These are phyloP conservation scores for Drosophila paulistorum DNA, from an alignment of 1,140 invertebrate genomes.

Conservation along the genomic window DNA sequence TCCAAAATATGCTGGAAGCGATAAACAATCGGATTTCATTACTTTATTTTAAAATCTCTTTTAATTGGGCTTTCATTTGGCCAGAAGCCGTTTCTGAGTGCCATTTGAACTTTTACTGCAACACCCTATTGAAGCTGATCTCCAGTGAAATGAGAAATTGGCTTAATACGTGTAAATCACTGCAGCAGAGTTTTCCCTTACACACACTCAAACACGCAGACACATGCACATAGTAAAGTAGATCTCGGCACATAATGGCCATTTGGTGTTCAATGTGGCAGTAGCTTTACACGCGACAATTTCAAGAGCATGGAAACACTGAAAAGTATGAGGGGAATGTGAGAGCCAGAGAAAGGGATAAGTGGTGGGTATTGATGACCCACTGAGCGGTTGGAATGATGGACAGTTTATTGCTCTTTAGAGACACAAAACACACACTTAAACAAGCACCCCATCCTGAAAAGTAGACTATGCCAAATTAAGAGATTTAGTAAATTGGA, in stretches of 20 bases:
- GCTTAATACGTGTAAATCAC: slow-evolving; percentile 19
- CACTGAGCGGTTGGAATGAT: not conserved
- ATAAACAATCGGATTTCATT: no score
- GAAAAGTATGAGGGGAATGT: no score
- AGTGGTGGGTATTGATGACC: not conserved
- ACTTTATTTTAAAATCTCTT: not conserved
- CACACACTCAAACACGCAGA: not conserved
- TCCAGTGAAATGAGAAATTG: not conserved
- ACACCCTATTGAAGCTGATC: not conserved
- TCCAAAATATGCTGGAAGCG: no score
- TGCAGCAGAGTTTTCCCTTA: not conserved
- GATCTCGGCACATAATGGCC: slow-evolving; percentile 18
- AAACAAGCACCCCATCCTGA: not conserved
- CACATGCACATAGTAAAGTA: not conserved
- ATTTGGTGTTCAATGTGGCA: slow-evolving; percentile 21
- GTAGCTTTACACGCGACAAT: slow-evolving; percentile 20
- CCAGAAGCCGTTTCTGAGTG: not conserved
- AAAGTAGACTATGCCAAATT: not conserved
- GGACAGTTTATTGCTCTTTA: slow-evolving; percentile 5
- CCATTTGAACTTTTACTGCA: not conserved
- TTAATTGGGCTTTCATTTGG: slow-evolving; percentile 1
- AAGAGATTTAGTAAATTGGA: slow-evolving; percentile 2
- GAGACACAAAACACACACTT: not conserved
- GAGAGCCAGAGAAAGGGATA: not conserved
- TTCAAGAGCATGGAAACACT: not conserved